phyloP scores from a whole-genome alignment of 2,113 vertebrate genomes.

The Notothenia coriiceps region DNA sequence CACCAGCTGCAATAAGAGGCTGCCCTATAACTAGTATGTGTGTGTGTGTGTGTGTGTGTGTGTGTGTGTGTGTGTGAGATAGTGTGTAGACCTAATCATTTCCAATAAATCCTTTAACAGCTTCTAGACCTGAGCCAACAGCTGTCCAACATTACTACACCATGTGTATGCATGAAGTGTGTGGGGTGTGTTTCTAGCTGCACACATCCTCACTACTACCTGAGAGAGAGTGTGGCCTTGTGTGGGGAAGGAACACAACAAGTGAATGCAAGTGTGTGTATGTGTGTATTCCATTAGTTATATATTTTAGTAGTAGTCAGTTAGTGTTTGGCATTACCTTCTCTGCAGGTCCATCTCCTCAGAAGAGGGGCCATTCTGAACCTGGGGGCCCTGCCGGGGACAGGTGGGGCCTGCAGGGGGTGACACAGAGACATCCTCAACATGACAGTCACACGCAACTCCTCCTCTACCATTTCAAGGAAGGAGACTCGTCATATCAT shows the following conservation, averaged over 20 bases:
- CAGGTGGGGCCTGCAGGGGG: slow-evolving; percentile 89
- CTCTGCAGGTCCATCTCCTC: slow-evolving; percentile 96
- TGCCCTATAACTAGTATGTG: too few species aligned
- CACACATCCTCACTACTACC: slow-evolving; percentile 39
- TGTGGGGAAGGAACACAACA: slow-evolving; percentile 63
- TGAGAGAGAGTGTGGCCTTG: slow-evolving; percentile 40
- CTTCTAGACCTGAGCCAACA: slow-evolving; percentile 19
- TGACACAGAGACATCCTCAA: slow-evolving; percentile 37
- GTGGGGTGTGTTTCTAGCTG: slow-evolving; percentile 16
- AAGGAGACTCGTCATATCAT: background rate
- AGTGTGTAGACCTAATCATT: background rate
- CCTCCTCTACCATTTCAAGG: too few species aligned
- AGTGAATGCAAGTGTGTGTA: background rate
- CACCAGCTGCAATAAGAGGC: too few species aligned
- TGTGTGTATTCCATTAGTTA: background rate
- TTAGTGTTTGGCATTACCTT: slow-evolving; percentile 83
- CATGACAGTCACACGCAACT: too few species aligned
- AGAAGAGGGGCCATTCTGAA: slow-evolving; percentile 95
- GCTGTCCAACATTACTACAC: slow-evolving; percentile 41
- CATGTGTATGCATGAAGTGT: slow-evolving; percentile 6
- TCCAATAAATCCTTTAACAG: slow-evolving; percentile 13
- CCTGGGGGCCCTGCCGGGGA: slow-evolving; percentile 92
- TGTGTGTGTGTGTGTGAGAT: background rate
- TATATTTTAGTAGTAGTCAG: too few species aligned
- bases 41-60: background rate